Evolutionary conservation across 2,888 invertebrate genomes (phyloP).

Genomic region (Malacosoma neustria): DNA sequence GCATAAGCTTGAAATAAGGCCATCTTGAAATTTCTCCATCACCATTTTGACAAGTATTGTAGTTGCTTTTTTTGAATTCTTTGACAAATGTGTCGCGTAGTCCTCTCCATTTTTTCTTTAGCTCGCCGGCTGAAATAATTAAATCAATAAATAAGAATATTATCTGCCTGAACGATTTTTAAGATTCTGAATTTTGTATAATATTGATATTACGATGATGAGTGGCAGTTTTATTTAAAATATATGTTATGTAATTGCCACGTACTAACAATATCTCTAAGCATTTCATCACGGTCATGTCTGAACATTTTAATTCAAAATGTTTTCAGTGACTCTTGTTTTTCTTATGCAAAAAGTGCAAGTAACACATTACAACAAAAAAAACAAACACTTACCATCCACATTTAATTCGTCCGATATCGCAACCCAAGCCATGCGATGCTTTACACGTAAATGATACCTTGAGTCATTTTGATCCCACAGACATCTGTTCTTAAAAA

Average conservation of each 20-base stretch:
- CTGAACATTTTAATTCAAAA: neutral
- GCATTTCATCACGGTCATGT: no score
- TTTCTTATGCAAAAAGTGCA: no score
- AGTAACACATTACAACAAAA: no score
- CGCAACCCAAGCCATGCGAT: conserved; percentile 6
- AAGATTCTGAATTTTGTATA: no score
- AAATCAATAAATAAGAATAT: no score
- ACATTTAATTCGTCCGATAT: conserved; percentile 6
- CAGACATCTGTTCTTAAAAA: conserved; percentile 7
- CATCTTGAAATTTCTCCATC: conserved; percentile 1
- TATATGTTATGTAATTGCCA: neutral
- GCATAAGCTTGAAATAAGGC: conserved; percentile 1
- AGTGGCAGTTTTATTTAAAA: neutral
- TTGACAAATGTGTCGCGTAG: conserved; percentile 7
- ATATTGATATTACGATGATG: neutral
- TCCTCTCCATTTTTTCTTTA: conserved; percentile 10
- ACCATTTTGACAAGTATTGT: neutral
- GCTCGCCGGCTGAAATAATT: conserved; percentile 3
- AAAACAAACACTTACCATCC: conserved; percentile 4
- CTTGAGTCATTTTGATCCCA: conserved; percentile 8
- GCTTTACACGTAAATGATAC: conserved; percentile 8
- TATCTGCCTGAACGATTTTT: no score
- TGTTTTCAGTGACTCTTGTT: neutral
- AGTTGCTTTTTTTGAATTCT: conserved; percentile 1
- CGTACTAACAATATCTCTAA: neutral